Base-by-base conservation (phyloP, 1,140 invertebrate species). In the Zaprionus africanus region DNA sequence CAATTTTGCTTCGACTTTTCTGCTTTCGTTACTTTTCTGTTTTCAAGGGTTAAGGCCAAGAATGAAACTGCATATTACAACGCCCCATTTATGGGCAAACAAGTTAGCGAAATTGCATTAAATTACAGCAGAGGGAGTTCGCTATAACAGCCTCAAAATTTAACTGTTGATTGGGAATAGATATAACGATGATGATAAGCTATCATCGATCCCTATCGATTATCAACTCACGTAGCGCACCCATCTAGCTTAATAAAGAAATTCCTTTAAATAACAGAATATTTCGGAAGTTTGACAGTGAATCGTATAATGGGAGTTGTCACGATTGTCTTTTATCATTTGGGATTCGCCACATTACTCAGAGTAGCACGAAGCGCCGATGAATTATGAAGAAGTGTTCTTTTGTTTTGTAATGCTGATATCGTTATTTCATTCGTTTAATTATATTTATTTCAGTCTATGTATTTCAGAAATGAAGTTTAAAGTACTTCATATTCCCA, bases 311-410 rank as follows among this genome's bases (percentile, higher is more conserved):
- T 67, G 56, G 41, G n/a, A 75, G n/a, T 64, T 67, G 78, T 76
- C 76, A 69, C 57, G 43, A 51, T 24, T 74, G 61, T 72, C 56
- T 77, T 31, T 66, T 59, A 71, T 83, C 63, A 60, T 49, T 58
- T 83, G 80, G 73, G 80, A 71, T 74, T 69, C 69, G 62, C 43
- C 17, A 26, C 53, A 59, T 86, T 87, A 86, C 79, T 86, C 82
- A 86, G 31, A 22, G 41, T 3, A 5, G 26, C 38, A 56, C 24
- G 6, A 54, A n/a, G 13, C 5, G 5, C 12, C 4, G 53, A 17
- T 22, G 49, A 34, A 11, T 34, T 34, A 34, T 34, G 9, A 11
- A 11, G 9, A 34, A 34, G 31, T 34, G 11, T 34, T 34, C 9
- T 2, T 0, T 22, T 22, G 1, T 22, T 22, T 22, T 22, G 22